Percentiles rank a stretch among this genome's conserved stretches.
Conservation (phyloP, 2,113 vertebrate genomes). For the Ellobius talpinus region DNA sequence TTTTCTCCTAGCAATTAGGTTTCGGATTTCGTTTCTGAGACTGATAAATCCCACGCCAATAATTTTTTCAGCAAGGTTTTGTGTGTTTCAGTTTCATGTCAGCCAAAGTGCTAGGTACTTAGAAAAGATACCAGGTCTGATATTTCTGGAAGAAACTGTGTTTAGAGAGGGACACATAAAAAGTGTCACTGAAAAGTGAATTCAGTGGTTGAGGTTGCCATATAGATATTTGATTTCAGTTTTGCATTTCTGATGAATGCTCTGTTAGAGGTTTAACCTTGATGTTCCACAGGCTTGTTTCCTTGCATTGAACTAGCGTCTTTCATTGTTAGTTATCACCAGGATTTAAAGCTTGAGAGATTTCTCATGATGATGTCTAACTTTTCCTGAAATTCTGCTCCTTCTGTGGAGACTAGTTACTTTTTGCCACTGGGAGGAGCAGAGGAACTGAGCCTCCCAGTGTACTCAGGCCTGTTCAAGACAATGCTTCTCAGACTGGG, state of each 20-base stretch:
- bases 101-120: neutral
- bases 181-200: neutral
- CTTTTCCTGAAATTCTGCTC: neutral
- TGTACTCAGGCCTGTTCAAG: neutral
- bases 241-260: neutral
- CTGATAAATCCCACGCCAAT: neutral
- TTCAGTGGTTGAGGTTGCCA: neutral
- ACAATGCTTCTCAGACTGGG: neutral
- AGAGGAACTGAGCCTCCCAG: neutral
- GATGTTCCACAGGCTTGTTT: neutral
- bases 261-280: slow-evolving; percentile 21
- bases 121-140: neutral
- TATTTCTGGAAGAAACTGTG: slow-evolving; percentile 13
- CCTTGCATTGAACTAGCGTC: slow-evolving; percentile 12
- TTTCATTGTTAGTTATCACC: slow-evolving; percentile 1
- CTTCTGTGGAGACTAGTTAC: neutral
- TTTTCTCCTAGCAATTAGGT: neutral
- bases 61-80: slow-evolving; percentile 32
- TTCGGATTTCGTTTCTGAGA: slow-evolving; percentile 31
- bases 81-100: neutral
- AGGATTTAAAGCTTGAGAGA: slow-evolving; percentile 39
- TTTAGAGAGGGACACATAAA: neutral
- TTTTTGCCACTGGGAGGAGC: neutral
- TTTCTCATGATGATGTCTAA: slow-evolving; percentile 9
- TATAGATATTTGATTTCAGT: slow-evolving; percentile 50